Conservation (phyloP, 2,113 vertebrate species). For the Pomatorhinus ruficollis region DNA sequence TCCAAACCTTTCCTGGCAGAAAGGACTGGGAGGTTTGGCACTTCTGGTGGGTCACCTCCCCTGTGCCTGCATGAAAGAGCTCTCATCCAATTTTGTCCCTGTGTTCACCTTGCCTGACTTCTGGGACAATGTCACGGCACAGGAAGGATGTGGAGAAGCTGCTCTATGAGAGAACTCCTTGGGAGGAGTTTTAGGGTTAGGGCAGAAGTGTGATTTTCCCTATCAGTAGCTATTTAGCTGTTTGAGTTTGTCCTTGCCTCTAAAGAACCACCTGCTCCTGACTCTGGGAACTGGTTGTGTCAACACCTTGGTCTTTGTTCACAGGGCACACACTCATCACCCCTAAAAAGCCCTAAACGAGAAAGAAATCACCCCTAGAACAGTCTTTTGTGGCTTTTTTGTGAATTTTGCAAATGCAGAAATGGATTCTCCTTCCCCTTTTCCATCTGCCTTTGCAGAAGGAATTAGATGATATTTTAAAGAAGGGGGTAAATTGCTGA, state of each 20-base stretch:
- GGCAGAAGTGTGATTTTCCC: background rate
- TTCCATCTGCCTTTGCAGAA: background rate
- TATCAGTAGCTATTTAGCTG: background rate
- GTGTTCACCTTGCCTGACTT: background rate
- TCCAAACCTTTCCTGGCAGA: background rate
- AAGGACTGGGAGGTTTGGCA: background rate
- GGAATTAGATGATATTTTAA: background rate
- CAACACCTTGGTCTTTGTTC: background rate
- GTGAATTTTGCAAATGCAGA: background rate
- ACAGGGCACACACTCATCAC: background rate
- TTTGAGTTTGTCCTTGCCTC: background rate
- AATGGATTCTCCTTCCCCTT: background rate
- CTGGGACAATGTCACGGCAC: background rate
- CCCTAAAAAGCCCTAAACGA: background rate
- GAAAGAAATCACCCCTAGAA: background rate
- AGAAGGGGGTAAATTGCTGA: background rate
- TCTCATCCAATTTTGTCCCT: background rate
- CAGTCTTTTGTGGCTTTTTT: background rate
- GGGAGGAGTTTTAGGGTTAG: background rate
- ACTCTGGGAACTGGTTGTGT: rapidly evolving
- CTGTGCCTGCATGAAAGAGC: background rate
- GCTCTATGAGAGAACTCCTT: background rate
- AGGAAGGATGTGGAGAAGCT: background rate
- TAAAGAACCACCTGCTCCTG: background rate
- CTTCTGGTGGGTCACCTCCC: background rate